phyloP scores from a whole-genome alignment of 2,797 vertebrate species.

The Gobio occitaniae region DNA sequence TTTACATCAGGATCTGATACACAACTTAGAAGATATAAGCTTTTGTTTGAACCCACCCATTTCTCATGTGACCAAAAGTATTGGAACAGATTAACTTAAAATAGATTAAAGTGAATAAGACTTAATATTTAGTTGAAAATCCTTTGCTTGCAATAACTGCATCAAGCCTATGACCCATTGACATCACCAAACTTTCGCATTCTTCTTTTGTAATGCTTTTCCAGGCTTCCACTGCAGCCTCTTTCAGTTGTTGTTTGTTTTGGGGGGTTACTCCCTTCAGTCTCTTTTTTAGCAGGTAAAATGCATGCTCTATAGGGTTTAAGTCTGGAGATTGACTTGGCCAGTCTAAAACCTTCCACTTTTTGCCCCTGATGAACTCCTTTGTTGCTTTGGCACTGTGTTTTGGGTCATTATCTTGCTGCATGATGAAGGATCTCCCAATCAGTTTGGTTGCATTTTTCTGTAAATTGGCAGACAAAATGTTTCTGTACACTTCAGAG shows the following conservation, averaged over 20 bases:
- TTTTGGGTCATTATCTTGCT: too few relatives aligned
- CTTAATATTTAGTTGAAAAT: conserved; percentile 15
- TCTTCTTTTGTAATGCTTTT: neutral
- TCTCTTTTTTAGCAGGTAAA: too few relatives aligned
- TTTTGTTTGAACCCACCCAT: neutral
- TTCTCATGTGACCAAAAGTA: neutral
- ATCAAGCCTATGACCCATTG: neutral
- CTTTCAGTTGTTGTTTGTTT: neutral
- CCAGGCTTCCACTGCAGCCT: neutral
- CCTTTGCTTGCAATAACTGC: neutral
- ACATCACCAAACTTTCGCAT: conserved; percentile 6
- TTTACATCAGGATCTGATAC: neutral
- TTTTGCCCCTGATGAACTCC: too few relatives aligned
- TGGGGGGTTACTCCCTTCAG: too few relatives aligned
- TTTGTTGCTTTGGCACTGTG: too few relatives aligned
- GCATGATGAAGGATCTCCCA: too few relatives aligned
- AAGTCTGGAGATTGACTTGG: too few relatives aligned
- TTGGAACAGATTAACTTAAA: neutral
- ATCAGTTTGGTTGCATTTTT: too few relatives aligned
- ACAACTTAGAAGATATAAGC: neutral
- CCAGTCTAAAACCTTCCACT: too few relatives aligned
- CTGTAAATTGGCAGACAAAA: too few relatives aligned
- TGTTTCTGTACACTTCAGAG: too few relatives aligned
- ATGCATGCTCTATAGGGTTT: too few relatives aligned
- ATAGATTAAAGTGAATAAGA: neutral